Conservation (phyloP, 2,888 invertebrate genomes). For the Caradrina clavipalpis region DNA sequence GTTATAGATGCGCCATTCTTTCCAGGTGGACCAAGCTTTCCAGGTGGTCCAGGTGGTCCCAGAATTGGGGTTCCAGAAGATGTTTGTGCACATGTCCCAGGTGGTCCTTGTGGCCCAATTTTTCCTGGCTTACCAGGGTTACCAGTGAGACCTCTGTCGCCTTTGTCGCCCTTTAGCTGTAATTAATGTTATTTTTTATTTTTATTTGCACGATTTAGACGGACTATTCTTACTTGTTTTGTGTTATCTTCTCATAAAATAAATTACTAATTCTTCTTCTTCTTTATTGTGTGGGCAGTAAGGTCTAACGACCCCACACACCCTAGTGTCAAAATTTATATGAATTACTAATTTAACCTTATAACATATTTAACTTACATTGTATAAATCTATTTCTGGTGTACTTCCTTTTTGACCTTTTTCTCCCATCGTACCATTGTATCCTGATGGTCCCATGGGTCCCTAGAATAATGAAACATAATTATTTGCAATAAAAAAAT, state of each 20-base stretch:
- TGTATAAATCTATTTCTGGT: slow-evolving; percentile 68
- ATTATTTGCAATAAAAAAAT: background rate
- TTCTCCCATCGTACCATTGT: slow-evolving; percentile 67
- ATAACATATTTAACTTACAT: slow-evolving; percentile 66
- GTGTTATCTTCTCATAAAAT: background rate
- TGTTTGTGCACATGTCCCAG: slow-evolving; percentile 57
- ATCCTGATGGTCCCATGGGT: slow-evolving; percentile 64
- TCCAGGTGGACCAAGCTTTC: slow-evolving; percentile 63
- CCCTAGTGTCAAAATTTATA: too few relatives aligned
- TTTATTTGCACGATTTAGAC: background rate
- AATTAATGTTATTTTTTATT: background rate
- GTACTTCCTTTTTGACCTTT: slow-evolving; percentile 81
- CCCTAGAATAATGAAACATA: slow-evolving; percentile 56
- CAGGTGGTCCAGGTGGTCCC: slow-evolving; percentile 73
- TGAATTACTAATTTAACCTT: too few relatives aligned
- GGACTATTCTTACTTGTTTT: background rate
- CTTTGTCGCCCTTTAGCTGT: slow-evolving; percentile 82
- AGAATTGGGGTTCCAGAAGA: slow-evolving; percentile 28
- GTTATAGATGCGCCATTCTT: slow-evolving; percentile 74
- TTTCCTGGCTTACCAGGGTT: slow-evolving; percentile 70
- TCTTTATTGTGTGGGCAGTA: too few relatives aligned
- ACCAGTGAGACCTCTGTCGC: slow-evolving; percentile 74
- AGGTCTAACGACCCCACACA: too few relatives aligned
- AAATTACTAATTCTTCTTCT: too few relatives aligned
- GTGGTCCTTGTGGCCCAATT: slow-evolving; percentile 66